Evolutionary conservation across 2,113 vertebrate genomes (phyloP).

Genomic region (Daubentonia madagascariensis): DNA sequence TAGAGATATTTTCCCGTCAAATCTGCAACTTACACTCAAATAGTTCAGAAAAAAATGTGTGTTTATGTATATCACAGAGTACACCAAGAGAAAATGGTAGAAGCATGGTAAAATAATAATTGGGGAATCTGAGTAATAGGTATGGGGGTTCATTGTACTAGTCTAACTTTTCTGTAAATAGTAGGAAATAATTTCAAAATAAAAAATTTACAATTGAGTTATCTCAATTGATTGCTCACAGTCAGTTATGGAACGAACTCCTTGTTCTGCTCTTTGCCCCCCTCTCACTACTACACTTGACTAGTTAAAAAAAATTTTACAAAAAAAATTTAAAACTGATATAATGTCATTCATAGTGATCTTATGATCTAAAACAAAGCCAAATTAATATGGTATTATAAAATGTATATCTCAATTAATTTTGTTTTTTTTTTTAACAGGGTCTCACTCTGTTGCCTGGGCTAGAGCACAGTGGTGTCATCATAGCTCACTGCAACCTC

Average conservation of each 20-base stretch:
- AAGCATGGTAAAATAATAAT: neutral
- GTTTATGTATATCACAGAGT: neutral
- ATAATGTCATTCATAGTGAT: neutral
- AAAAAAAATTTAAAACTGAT: neutral
- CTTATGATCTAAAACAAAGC: neutral
- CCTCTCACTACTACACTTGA: no score
- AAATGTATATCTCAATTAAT: neutral
- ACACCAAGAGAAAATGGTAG: neutral
- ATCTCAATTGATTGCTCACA: no score
- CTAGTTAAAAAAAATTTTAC: neutral
- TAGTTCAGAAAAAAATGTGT: neutral
- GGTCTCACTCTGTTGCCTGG: no score
- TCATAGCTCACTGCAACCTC: no score
- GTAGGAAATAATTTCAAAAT: neutral
- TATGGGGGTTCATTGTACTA: neutral
- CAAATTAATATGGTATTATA: neutral
- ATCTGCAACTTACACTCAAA: neutral
- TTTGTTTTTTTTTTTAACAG: neutral
- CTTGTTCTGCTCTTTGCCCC: no score
- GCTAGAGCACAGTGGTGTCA: no score
- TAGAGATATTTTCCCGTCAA: neutral
- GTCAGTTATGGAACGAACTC: no score
- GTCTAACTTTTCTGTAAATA: neutral
- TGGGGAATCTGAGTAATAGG: neutral
- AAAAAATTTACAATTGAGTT: neutral